phyloP scores from a whole-genome alignment of 37 sponge, comb jelly and placozoan genomes.

The Geodia barretti region DNA sequence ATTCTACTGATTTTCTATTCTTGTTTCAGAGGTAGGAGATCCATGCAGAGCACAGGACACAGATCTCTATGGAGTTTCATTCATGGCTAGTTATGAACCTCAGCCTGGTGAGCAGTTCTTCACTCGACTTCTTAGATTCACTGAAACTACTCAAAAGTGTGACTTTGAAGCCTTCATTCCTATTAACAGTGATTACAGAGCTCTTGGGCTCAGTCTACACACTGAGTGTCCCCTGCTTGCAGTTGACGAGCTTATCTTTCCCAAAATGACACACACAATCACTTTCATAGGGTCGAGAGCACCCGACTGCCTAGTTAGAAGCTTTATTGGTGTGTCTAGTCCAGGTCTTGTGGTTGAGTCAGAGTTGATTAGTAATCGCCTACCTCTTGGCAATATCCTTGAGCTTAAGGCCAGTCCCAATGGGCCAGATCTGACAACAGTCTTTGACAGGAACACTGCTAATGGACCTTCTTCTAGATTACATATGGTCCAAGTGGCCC shows the following conservation, averaged over 20 bases:
- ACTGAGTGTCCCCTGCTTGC: background rate
- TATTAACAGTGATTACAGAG: background rate
- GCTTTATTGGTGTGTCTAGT: background rate
- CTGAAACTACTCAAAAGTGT: conserved; percentile 18
- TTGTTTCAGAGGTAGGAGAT: too few species aligned
- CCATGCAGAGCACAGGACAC: background rate
- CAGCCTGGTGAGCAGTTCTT: conserved; percentile 9
- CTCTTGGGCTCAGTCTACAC: conserved; percentile 8
- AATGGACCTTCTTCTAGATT: background rate
- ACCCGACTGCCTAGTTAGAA: background rate
- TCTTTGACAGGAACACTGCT: background rate
- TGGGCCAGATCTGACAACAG: background rate
- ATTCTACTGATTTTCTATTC: too few species aligned
- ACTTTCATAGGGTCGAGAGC: background rate
- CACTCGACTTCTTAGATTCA: conserved; percentile 9
- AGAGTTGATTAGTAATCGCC: background rate
- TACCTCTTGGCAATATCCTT: conserved; percentile 14
- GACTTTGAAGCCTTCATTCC: conserved; percentile 14
- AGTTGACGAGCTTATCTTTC: conserved; percentile 1
- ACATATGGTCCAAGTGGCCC: background rate
- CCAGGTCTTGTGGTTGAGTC: background rate
- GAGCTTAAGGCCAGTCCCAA: conserved; percentile 2
- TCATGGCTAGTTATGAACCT: background rate
- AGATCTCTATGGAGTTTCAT: background rate
- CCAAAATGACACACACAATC: conserved; percentile 4